Evolutionary conservation across 2,113 vertebrate genomes (phyloP).

Genomic region (Odocoileus virginianus): DNA sequence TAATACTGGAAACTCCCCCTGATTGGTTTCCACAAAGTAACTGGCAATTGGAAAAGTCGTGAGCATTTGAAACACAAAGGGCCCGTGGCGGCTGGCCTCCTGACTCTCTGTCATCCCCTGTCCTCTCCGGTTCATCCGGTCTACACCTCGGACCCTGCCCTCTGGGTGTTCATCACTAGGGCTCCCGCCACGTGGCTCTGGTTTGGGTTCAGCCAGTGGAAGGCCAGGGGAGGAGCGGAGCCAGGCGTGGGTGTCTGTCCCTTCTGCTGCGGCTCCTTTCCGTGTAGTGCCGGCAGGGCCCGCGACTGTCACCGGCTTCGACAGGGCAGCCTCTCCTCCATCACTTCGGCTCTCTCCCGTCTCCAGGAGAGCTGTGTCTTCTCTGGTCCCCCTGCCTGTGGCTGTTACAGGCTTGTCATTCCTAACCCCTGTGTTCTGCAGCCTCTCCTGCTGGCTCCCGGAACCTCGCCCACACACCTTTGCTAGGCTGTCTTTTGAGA

Average conservation of each 20-base stretch:
- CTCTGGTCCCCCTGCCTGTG: background rate
- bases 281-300: background rate
- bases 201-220: background rate
- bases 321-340: background rate
- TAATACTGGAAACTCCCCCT: background rate
- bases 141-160: background rate
- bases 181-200: background rate
- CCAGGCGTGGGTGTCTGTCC: background rate
- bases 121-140: background rate
- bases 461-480: background rate
- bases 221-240: background rate
- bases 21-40: background rate
- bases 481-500: background rate
- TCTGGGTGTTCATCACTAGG: background rate
- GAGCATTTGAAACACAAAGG: background rate
- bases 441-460: background rate
- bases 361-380: background rate
- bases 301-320: fast-evolving
- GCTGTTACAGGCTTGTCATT: background rate
- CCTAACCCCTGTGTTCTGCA: no score
- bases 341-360: fast-evolving
- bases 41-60: background rate
- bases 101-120: background rate
- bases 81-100: no score
- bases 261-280: background rate